Evolutionary conservation across 1,140 invertebrate genomes (phyloP).

Genomic region (Acromyrmex charruanus): DNA sequence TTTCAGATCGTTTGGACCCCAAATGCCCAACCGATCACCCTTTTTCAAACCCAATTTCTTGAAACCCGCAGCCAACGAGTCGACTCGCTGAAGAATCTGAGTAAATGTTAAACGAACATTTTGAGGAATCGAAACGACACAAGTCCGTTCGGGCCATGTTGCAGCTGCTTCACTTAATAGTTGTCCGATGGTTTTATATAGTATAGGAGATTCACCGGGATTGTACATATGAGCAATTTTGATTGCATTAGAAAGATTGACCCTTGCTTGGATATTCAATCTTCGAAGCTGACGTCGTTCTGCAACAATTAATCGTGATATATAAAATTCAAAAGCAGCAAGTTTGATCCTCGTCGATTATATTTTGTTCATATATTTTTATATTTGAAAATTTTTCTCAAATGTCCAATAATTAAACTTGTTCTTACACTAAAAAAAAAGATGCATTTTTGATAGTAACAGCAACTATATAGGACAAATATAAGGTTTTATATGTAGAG

Average conservation of each 20-base stretch:
- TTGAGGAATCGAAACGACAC: constrained; percentile 89
- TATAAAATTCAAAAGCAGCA: neutral
- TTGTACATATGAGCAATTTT: constrained; percentile 80
- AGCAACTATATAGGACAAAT: no score
- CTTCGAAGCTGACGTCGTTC: neutral
- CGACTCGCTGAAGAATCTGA: constrained; percentile 89
- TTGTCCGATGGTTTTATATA: constrained; percentile 89
- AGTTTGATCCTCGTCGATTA: neutral
- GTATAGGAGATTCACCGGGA: constrained; percentile 87
- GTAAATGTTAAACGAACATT: constrained; percentile 88
- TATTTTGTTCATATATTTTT: neutral
- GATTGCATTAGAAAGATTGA: neutral
- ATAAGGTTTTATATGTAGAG: no score
- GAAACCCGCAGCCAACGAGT: constrained; percentile 94
- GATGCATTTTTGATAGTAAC: no score
- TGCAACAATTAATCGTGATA: constrained; percentile 28
- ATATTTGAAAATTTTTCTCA: neutral
- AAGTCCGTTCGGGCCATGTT: constrained; percentile 87
- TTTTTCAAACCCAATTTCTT: constrained; percentile 91
- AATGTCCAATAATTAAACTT: neutral
- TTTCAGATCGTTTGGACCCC: constrained; percentile 94
- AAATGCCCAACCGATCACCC: constrained; percentile 95
- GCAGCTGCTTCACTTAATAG: constrained; percentile 87
- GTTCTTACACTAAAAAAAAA: neutral
- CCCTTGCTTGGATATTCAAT: neutral